Percentiles rank a stretch among this genome's conserved stretches.
Evolutionary conservation across 2,888 invertebrate genomes (phyloP).

Genomic region (Euphydryas editha): DNA sequence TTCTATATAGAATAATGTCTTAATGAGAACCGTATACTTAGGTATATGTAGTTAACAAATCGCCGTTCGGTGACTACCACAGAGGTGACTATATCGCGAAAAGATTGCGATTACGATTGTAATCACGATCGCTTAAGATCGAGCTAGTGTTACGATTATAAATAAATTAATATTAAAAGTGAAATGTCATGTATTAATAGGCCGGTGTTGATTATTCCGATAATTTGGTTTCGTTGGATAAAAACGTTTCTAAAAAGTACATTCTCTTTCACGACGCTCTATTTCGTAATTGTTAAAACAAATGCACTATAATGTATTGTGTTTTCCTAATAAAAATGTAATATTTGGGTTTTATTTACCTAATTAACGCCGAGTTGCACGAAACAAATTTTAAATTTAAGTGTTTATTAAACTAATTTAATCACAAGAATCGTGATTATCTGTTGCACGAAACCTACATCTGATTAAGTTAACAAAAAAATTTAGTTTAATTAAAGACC

Average conservation of each 20-base stretch:
- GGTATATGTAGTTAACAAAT: constrained; percentile 23
- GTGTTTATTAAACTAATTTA: too few species aligned
- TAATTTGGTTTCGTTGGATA: constrained; percentile 27
- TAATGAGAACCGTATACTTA: constrained; percentile 18
- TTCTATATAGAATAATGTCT: constrained; percentile 8
- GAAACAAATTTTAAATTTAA: too few species aligned
- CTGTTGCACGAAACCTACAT: too few species aligned
- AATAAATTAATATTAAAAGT: constrained; percentile 22
- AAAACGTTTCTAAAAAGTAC: constrained; percentile 58
- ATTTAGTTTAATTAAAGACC: too few species aligned
- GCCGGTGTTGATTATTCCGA: constrained; percentile 4
- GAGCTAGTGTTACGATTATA: constrained; percentile 12
- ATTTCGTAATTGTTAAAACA: constrained; percentile 75
- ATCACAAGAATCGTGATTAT: too few species aligned
- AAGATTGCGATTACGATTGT: constrained; percentile 23
- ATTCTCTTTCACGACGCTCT: constrained; percentile 59
- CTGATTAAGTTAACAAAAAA: too few species aligned
- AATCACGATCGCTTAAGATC: constrained; percentile 16
- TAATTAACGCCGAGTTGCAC: too few species aligned
- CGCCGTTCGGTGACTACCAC: constrained; percentile 34
- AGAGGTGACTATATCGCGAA: too few species aligned
- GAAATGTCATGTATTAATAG: constrained; percentile 12
- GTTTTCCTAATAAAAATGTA: constrained; percentile 79
- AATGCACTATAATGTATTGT: constrained; percentile 77
- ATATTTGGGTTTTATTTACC: constrained; percentile 61